These are phyloP conservation scores for Mesocentrotus franciscanus DNA, from an alignment of 53 echinoderm and acorn worm genomes.

Conservation along the genomic window DNA sequence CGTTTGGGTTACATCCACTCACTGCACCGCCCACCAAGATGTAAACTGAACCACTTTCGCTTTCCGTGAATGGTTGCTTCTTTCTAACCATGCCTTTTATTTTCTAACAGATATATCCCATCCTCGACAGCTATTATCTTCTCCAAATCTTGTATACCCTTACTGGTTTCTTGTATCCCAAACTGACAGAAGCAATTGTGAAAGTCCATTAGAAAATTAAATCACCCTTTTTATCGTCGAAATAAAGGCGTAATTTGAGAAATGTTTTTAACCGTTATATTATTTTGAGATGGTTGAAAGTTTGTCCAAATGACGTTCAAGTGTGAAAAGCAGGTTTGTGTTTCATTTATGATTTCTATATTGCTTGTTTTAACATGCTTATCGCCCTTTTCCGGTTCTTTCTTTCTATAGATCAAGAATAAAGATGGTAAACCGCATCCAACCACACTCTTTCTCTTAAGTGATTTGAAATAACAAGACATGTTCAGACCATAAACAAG, in stretches of 20 bases:
- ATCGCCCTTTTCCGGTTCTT: not conserved
- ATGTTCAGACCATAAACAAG: not conserved
- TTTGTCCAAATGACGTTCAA: not conserved
- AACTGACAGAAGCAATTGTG: slow-evolving; percentile 16
- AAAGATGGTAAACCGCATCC: not conserved
- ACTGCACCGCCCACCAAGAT: slow-evolving; percentile 41
- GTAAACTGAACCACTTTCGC: slow-evolving; percentile 44
- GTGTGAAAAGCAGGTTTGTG: not conserved
- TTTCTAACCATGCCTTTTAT: not conserved
- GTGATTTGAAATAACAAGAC: not conserved
- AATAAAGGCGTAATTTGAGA: slow-evolving; percentile 30
- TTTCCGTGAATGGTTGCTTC: slow-evolving; percentile 13
- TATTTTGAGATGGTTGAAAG: not conserved
- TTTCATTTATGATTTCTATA: not conserved
- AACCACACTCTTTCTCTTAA: not conserved
- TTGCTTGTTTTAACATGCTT: not conserved
- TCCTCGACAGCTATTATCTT: slow-evolving; percentile 13
- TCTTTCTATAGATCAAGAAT: not conserved
- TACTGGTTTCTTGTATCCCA: not conserved
- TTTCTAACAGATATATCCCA: not conserved
- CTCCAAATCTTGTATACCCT: not conserved
- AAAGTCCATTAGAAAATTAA: slow-evolving; percentile 50
- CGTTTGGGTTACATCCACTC: slow-evolving; percentile 29
- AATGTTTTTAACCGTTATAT: not conserved
- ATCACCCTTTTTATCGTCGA: not conserved